phyloP scores from a whole-genome alignment of 2,113 vertebrate species.

The Lagopus muta region DNA sequence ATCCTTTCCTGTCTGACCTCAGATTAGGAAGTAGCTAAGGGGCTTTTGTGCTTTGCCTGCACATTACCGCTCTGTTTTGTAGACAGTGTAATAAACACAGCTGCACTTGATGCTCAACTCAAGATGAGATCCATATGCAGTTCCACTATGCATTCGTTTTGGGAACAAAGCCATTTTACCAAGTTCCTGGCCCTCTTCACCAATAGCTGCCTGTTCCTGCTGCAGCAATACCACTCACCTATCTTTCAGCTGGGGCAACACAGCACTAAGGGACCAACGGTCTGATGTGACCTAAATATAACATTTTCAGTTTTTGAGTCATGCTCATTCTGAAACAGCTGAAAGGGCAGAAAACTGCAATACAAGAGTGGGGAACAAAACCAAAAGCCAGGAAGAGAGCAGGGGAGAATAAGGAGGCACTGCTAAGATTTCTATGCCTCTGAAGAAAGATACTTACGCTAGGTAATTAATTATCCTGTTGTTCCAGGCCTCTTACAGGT shows the following conservation, averaged over 20 bases:
- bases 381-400: background rate
- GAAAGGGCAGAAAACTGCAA: background rate
- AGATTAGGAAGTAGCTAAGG: background rate
- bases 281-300: background rate
- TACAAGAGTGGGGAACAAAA: background rate
- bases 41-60: conserved; percentile 19
- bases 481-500: background rate
- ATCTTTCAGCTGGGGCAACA: background rate
- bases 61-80: background rate
- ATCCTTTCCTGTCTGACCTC: background rate
- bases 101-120: background rate
- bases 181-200: background rate
- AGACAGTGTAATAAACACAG: background rate
- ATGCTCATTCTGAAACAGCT: background rate
- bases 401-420: background rate
- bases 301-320: background rate
- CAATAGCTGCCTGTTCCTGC: background rate
- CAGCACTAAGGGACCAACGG: background rate
- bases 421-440: background rate
- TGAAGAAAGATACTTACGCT: background rate
- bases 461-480: background rate
- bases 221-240: background rate
- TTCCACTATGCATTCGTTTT: background rate
- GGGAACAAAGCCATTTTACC: background rate
- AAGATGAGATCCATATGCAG: background rate